Conservation (phyloP, 2,888 invertebrate genomes). For the Mactromeris polynyma region DNA sequence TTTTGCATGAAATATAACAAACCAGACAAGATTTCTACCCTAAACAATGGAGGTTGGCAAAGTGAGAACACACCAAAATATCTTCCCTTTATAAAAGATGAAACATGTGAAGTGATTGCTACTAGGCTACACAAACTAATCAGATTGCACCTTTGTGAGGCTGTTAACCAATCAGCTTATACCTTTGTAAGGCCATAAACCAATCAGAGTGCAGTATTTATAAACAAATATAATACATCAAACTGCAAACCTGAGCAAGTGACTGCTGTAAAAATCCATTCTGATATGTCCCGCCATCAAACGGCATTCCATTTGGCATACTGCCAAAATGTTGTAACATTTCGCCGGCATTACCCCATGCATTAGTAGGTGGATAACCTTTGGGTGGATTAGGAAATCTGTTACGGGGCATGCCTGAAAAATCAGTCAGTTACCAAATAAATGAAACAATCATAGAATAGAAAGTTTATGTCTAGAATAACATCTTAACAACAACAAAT, state of each 20-base stretch:
- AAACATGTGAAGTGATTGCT: too few relatives aligned
- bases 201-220: too few relatives aligned
- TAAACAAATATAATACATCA: neutral
- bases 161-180: too few relatives aligned
- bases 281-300: conserved; percentile 72
- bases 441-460: neutral
- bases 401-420: conserved; percentile 54
- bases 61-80: too few relatives aligned
- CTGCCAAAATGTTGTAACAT: conserved; percentile 38
- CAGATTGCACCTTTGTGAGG: too few relatives aligned
- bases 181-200: too few relatives aligned
- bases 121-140: too few relatives aligned
- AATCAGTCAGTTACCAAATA: neutral
- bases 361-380: conserved; percentile 36
- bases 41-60: too few relatives aligned
- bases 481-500: neutral
- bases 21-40: too few relatives aligned
- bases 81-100: too few relatives aligned
- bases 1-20: too few relatives aligned
- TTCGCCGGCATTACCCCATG: conserved; percentile 51
- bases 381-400: conserved; percentile 57
- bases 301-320: conserved; percentile 70
- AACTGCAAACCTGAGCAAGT: conserved; percentile 41
- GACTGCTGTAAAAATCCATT: conserved; percentile 63
- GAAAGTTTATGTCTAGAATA: neutral